Evolutionary conservation across 2,888 invertebrate genomes (phyloP).

Genomic region (Keiferia lycopersicella): DNA sequence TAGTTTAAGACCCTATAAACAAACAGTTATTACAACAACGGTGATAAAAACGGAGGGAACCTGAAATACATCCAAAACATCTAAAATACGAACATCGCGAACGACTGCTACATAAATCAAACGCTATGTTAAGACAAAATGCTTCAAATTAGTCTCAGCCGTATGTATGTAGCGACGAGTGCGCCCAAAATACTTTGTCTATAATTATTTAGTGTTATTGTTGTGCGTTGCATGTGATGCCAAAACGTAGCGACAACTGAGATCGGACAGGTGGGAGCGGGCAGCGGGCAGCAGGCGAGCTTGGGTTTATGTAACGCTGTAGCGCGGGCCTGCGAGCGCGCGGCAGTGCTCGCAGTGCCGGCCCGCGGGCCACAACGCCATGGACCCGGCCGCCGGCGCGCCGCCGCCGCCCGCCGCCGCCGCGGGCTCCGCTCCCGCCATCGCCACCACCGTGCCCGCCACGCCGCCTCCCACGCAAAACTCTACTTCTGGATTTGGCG

Average conservation of each 20-base stretch:
- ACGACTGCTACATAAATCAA: slow-evolving; percentile 24
- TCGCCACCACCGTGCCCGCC: slow-evolving; percentile 52
- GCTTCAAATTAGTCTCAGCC: slow-evolving; percentile 57
- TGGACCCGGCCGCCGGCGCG: slow-evolving; percentile 48
- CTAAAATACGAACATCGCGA: background rate
- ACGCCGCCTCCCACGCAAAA: slow-evolving; percentile 56
- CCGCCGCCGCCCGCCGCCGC: slow-evolving; percentile 48
- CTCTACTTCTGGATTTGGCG: slow-evolving; percentile 70
- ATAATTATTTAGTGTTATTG: slow-evolving; percentile 78
- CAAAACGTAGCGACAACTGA: slow-evolving; percentile 73
- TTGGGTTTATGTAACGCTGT: slow-evolving; percentile 69
- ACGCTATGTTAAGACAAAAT: slow-evolving; percentile 48
- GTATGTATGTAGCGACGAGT: slow-evolving; percentile 49
- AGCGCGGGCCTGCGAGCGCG: slow-evolving; percentile 50
- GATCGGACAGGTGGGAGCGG: slow-evolving; percentile 74
- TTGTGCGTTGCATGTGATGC: slow-evolving; percentile 72
- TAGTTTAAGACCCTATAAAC: slow-evolving; percentile 6
- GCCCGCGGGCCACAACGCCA: slow-evolving; percentile 40
- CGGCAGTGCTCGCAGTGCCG: slow-evolving; percentile 65
- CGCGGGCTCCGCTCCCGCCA: slow-evolving; percentile 59
- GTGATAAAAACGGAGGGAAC: background rate
- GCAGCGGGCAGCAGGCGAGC: slow-evolving; percentile 42
- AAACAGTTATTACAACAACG: slow-evolving; percentile 5
- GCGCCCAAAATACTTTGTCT: slow-evolving; percentile 69
- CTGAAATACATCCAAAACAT: slow-evolving; percentile 6